Base-by-base conservation (phyloP, 1,140 invertebrate species). In the Nylanderia fulva region DNA sequence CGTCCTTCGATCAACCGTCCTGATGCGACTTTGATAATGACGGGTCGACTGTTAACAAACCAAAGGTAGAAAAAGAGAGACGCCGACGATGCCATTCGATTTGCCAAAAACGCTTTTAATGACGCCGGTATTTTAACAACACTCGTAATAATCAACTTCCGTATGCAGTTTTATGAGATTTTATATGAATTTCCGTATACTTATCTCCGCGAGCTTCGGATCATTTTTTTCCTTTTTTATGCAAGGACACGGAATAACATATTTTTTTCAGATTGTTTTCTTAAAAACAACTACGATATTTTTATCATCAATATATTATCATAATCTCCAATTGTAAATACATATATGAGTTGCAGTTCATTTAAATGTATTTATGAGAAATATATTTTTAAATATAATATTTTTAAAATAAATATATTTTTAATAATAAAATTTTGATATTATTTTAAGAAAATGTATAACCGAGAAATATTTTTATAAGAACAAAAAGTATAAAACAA, bases 1-100 rank as follows among this genome's bases (percentile, higher is more conserved):
- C 66, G 88, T 60, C 88, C 88, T 89, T 89, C 88, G 72, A 29
- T 79, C 74, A 29, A 36, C 24, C 29, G 64, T 82, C 66, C 52
- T 82, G 77, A 80, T 48, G 52, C 82, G 36, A 68, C 69, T 69
- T 39, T 27, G 87, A 85, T 84, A 69, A 79, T 45, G 86, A 85
- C 72, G 69, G 60, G 42, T 63, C 21, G 45, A 45, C 42, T 39
- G 11, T 21, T 88, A 61, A 60, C 66, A 63, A 66, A 64, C 33
- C 69, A 66, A 48, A 48, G 42, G 27, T 21, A 24, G 21, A 29
- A 27, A 74, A 52, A 15, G 27, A 58, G 36, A 27, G 18, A 29
- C 24, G 33, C 5, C 13, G 33, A 9, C n/a, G 52, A n/a, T 69
- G 36, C 42, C 64, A 80, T 80, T 69, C 24, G 52, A 71, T 58